Evolutionary conservation across 2,888 invertebrate species (phyloP).

Genomic region (Amaurobius ferox): DNA sequence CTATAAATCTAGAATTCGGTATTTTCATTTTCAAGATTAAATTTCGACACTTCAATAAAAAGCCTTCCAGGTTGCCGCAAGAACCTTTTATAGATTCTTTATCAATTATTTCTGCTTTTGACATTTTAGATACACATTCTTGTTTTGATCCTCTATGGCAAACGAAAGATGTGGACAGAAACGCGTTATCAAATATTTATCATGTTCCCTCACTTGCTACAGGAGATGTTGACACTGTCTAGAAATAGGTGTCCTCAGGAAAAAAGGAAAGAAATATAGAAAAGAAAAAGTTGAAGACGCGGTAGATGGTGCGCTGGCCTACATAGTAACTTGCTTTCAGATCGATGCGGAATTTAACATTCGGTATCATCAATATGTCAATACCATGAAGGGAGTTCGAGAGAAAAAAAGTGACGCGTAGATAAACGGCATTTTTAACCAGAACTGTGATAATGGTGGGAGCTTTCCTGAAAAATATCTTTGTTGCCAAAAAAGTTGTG

Average conservation of each 20-base stretch:
- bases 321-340: neutral
- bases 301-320: neutral
- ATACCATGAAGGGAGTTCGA: neutral
- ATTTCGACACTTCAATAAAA: no score
- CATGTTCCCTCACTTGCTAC: neutral
- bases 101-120: neutral
- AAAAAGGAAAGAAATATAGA: neutral
- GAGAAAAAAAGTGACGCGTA: neutral
- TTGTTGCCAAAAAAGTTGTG: neutral
- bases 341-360: conserved; percentile 3
- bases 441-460: neutral
- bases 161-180: neutral
- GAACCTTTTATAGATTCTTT: neutral
- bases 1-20: no score
- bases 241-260: neutral
- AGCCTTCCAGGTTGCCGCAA: neutral
- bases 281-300: neutral
- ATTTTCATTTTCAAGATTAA: no score
- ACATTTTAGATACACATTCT: neutral
- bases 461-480: neutral
- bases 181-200: neutral
- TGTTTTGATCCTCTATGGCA: neutral
- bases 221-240: neutral
- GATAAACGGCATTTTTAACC: neutral
- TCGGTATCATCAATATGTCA: conserved; percentile 12